These are phyloP conservation scores for Etheostoma perlongum DNA, from an alignment of 2,797 vertebrate genomes.

Conservation along the genomic window DNA sequence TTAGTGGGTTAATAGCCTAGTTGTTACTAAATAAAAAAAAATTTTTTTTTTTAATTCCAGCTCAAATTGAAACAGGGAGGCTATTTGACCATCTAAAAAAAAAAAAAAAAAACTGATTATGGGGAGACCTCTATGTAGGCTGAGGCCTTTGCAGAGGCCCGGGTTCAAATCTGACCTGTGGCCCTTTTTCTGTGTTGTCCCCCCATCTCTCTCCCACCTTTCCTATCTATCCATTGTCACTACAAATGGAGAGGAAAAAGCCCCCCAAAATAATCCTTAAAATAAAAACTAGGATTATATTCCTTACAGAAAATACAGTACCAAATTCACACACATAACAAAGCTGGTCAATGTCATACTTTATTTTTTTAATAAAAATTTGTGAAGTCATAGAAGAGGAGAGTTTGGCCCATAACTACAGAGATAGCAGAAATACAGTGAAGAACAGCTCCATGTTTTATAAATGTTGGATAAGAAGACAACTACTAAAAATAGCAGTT, in stretches of 20 bases:
- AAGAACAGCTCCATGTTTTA: conserved; percentile 52
- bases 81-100: not conserved
- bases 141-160: too few relatives aligned
- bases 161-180: too few relatives aligned
- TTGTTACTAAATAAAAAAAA: not conserved
- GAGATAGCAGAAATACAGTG: conserved; percentile 57
- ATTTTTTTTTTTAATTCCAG: not conserved
- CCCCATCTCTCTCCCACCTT: too few relatives aligned
- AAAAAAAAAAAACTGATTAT: too few relatives aligned
- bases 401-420: conserved; percentile 38
- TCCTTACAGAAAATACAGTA: not conserved
- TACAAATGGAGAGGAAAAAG: too few relatives aligned
- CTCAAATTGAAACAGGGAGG: not conserved
- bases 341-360: conserved; percentile 23
- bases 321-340: not conserved
- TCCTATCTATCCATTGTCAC: too few relatives aligned
- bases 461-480: conserved; percentile 35
- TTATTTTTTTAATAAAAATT: conserved; percentile 60
- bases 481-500: conserved; percentile 82
- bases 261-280: too few relatives aligned
- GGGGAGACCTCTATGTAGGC: too few relatives aligned
- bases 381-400: conserved; percentile 27
- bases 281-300: not conserved
- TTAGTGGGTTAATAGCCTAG: not conserved
- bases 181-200: too few relatives aligned